phyloP scores from a whole-genome alignment of 2,113 vertebrate species.

The Gulo gulo region DNA sequence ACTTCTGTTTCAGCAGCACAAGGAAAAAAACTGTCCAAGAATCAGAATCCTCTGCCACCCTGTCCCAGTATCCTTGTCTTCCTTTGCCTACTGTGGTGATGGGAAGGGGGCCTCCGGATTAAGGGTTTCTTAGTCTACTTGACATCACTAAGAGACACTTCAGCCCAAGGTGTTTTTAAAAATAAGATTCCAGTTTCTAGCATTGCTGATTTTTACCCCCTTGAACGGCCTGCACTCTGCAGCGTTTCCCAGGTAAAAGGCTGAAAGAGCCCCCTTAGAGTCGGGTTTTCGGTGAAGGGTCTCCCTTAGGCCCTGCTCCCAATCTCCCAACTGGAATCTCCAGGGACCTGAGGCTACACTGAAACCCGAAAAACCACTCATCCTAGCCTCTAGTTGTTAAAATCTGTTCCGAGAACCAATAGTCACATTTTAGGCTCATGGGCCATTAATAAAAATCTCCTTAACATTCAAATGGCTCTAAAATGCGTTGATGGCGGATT shows the following conservation, averaged over 20 bases:
- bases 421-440: conserved; percentile 82
- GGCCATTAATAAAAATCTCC: conserved; percentile 89
- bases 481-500: conserved; percentile 86
- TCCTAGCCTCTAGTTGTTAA: conserved; percentile 55
- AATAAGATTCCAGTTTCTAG: neutral
- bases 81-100: neutral
- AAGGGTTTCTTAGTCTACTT: conserved; percentile 6
- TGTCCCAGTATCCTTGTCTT: neutral
- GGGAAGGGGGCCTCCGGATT: neutral
- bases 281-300: neutral
- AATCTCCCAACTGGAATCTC: neutral
- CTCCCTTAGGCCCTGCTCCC: neutral
- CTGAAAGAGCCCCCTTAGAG: neutral
- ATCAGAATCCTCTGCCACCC: neutral
- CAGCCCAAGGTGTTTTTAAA: neutral
- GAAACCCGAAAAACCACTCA: conserved; percentile 53
- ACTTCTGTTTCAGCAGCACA: conserved; percentile 1
- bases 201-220: neutral
- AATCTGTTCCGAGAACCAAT: conserved; percentile 76
- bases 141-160: neutral
- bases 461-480: conserved; percentile 84
- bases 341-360: neutral
- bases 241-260: neutral
- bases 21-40: neutral
- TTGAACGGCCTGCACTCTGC: neutral